Evolutionary conservation across 2,888 invertebrate species (phyloP), one percentile per base, ranked within the genome.

Genomic region (Marronus borbonicus): DNA sequence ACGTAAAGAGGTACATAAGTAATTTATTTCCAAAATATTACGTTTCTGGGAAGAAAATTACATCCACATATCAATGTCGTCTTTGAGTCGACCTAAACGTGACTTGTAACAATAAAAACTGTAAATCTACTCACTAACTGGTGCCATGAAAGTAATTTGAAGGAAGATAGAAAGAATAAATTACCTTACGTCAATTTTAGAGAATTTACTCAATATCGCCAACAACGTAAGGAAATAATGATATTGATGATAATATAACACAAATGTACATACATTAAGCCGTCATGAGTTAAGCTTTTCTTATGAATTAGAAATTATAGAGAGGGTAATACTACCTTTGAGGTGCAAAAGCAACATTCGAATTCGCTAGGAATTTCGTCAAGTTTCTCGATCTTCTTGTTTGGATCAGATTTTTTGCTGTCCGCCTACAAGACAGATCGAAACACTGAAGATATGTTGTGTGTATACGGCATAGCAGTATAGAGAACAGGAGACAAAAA

Each of bases 321-420:
- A 84, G 82, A 85, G 82, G 83, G 82, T 85, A 88, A 88, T 90
- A 90, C 90, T 95, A 96, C 96, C 96, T 96, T 96, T 90, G 95
- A 94, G 90, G 95, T 96, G 94, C 96, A 97, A 95, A 96, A 97
- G 94, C 96, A 97, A 95, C 97, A 97, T 93, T 97, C 97, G 93
- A 96, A 96, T 92, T 96, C 96, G 92, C 95, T 96, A 91, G 96
- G 96, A 90, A 96, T 93, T 92, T 96, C 96, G 92, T 96, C 95
- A 91, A 94, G 91, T 92, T 87, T 88, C 84, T 89, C 89, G 89
- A 89, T 87, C 89, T 90, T 91, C 89, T 90, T 90, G 88, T 88
- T 86, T 86, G 90, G 88, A 85, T 91, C 92, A 89, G 90, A 91
- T 92, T 92, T 93, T 93, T 93, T 89, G 87, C 88, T 88, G 85